Conservation (phyloP, 2,113 vertebrate genomes). For the Macrotus californicus region DNA sequence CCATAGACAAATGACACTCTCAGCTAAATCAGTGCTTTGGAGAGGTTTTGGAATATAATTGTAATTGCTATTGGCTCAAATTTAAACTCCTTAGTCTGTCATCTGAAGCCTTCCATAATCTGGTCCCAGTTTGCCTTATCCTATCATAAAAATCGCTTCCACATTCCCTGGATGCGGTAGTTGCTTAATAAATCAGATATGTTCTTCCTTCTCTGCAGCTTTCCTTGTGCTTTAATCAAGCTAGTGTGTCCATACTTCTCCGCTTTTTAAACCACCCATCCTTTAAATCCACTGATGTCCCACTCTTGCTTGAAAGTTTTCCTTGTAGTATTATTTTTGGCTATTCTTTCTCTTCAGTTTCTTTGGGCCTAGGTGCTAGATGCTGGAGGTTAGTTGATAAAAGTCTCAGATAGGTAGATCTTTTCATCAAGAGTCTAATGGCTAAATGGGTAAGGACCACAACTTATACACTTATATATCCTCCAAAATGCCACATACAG, state of each 20-base stretch:
- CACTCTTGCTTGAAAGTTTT: neutral
- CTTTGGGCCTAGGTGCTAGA: neutral
- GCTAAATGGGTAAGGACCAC: neutral
- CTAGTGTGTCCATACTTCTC: neutral
- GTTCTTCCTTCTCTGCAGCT: neutral
- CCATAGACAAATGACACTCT: slow-evolving; percentile 10
- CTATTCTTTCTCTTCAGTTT: neutral
- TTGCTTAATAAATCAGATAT: slow-evolving; percentile 12
- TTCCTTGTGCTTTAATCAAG: neutral
- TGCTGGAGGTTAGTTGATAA: neutral
- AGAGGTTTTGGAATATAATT: slow-evolving; percentile 28
- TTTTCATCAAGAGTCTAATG: slow-evolving; percentile 10
- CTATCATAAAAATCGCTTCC: neutral
- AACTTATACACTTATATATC: neutral
- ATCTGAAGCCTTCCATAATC: neutral
- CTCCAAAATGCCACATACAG: neutral
- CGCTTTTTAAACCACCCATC: neutral
- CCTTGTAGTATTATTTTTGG: neutral
- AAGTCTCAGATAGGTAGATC: neutral
- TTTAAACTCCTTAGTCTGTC: slow-evolving; percentile 29
- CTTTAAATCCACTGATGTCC: neutral
- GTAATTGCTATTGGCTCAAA: slow-evolving; percentile 14
- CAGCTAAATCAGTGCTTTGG: neutral
- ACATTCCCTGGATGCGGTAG: neutral
- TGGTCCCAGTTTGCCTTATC: neutral